Evolutionary conservation across 2,113 vertebrate genomes (phyloP).

Genomic region (Cephalopterus ornatus): DNA sequence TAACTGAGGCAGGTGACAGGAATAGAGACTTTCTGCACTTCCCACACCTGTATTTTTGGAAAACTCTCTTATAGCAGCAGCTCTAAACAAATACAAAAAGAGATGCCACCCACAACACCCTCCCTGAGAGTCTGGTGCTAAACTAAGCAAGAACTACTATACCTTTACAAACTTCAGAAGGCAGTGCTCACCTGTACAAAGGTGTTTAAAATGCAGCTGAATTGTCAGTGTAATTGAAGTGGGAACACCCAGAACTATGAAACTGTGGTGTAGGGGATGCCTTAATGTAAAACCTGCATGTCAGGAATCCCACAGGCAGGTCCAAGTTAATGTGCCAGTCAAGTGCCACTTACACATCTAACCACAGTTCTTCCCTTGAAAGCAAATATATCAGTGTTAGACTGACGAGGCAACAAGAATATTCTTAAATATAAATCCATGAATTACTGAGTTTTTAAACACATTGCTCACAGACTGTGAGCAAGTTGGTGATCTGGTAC

Average conservation of each 20-base stretch:
- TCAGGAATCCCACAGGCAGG: background rate
- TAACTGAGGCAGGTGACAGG: background rate
- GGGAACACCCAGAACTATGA: background rate
- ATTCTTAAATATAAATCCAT: background rate
- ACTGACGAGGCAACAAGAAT: background rate
- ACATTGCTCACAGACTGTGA: fast-evolving
- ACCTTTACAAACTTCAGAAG: background rate
- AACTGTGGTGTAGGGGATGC: background rate
- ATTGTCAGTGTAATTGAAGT: background rate
- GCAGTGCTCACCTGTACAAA: too few species aligned
- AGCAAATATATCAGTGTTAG: fast-evolving
- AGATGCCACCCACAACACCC: fast-evolving
- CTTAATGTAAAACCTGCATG: background rate
- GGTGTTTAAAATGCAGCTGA: background rate
- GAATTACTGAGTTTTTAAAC: background rate
- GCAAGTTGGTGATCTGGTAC: background rate
- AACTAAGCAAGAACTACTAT: fast-evolving
- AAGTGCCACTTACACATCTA: background rate
- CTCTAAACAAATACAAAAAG: background rate
- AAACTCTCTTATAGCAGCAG: background rate
- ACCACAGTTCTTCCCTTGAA: background rate
- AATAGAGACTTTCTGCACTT: background rate
- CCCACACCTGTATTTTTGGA: background rate
- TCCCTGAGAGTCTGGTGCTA: background rate
- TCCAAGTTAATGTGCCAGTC: background rate